Evolutionary conservation across 2,888 invertebrate genomes (phyloP).

Genomic region (Brenthis daphne): DNA sequence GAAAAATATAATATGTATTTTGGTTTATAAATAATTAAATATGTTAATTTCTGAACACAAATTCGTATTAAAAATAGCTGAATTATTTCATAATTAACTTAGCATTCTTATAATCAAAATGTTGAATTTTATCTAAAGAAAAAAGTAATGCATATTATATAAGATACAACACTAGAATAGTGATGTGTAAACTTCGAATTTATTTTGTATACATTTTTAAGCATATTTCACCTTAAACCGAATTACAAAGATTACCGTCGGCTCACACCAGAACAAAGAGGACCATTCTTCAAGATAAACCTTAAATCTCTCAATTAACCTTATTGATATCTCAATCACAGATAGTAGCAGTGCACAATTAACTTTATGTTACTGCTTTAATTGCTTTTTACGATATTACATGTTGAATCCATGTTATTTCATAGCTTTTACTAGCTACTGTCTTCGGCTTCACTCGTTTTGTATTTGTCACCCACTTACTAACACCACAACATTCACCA

Average conservation of each 20-base stretch:
- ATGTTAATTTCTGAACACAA: no score
- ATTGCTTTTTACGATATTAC: slow-evolving; percentile 28
- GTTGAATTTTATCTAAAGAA: no score
- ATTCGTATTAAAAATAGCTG: no score
- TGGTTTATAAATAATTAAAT: no score
- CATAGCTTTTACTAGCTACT: slow-evolving; percentile 6
- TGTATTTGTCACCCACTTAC: no score
- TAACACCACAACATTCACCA: no score
- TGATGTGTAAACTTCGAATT: not conserved
- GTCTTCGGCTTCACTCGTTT: no score
- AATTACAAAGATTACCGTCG: slow-evolving; percentile 42
- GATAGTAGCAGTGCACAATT: slow-evolving; percentile 31
- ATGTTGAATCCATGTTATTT: slow-evolving; percentile 6
- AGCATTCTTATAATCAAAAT: no score
- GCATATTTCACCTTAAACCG: slow-evolving; percentile 44
- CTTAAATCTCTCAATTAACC: slow-evolving; percentile 53
- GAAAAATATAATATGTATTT: no score
- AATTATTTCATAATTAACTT: no score
- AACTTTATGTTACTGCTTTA: slow-evolving; percentile 35
- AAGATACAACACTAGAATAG: no score
- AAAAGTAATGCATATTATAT: no score
- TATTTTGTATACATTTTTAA: not conserved
- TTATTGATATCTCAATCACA: slow-evolving; percentile 50
- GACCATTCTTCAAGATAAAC: slow-evolving; percentile 43
- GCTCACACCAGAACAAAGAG: slow-evolving; percentile 36